Base-by-base conservation (phyloP, 2,888 invertebrate species). In the Sialis fuliginosa region DNA sequence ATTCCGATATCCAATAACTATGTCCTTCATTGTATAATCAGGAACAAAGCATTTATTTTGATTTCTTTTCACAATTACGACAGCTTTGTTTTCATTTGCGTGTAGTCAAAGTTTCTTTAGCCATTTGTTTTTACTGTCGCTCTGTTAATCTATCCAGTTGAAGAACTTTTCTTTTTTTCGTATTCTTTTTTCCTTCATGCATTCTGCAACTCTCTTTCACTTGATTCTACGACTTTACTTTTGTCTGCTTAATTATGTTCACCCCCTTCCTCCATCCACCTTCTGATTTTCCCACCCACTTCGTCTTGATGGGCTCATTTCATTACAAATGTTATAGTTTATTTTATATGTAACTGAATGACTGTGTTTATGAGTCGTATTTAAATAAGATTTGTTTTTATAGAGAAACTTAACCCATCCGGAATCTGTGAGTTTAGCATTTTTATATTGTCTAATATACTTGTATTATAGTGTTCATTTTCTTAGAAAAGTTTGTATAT, bases 221-320 rank as follows among this genome's bases (percentile, higher is more conserved):
- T 42, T 31, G 42, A 42, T 42, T 42, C 42, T 31, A 13, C 30
- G 42, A 31, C 42, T 42, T 42, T 31, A 42, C 42, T 42, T 42
- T 42, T 42, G 42, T 42, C 30, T 42, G 42, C 42, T 42, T 42
- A 42, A 42, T 42, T 42, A 42, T 42, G 42, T 42, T 42, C 22
- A 13, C 42, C 42, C 31, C 31, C 42, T 42, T 8, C 31, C 9
- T 10, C 22, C 32, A 6, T 10, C 10, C 39, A 6, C 10, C 39
- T 39, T 39, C 39, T 7, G 39, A 12, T 39, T 13, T 39, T 2
- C 8, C 10, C 31, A 8, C 42, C 42, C 31, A 30, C 22, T 42
- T 13, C 31, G 6, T 6, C 22, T 30, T 42, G 22, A 22, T 42
- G 42, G 6, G 12, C 22, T 42, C 22, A 42, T 42, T 42, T 30